phyloP scores from a whole-genome alignment of 2,797 vertebrate species.

The Echiichthys vipera region DNA sequence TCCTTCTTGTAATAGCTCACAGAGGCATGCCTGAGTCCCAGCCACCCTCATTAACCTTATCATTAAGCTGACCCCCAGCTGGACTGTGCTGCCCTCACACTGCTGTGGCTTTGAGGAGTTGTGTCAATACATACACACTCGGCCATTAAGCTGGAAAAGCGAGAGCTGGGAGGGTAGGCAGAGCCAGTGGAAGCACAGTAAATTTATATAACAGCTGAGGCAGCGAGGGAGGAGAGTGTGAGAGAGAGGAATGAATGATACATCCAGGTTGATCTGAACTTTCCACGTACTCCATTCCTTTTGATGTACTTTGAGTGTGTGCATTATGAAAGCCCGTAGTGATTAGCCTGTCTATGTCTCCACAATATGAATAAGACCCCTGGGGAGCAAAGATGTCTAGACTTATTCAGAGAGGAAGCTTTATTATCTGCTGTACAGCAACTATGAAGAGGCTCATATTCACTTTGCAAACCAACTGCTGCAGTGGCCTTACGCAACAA shows the following conservation, averaged over 20 bases:
- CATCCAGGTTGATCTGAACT: constrained; percentile 73
- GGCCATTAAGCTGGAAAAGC: constrained; percentile 63
- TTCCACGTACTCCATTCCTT: constrained; percentile 65
- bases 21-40: constrained; percentile 68
- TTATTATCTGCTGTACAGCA: constrained; percentile 58
- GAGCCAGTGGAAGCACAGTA: constrained; percentile 47
- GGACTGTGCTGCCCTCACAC: constrained; percentile 59
- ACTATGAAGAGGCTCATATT: constrained; percentile 57
- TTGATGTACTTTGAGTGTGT: constrained; percentile 69
- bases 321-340: constrained; percentile 59
- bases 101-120: constrained; percentile 59
- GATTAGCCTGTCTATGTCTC: constrained; percentile 68
- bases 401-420: constrained; percentile 63
- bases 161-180: constrained; percentile 24
- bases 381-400: constrained; percentile 68
- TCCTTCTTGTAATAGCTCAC: constrained; percentile 52
- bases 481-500: constrained; percentile 46
- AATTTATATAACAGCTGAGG: constrained; percentile 68
- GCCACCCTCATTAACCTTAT: constrained; percentile 81
- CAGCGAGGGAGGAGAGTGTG: constrained; percentile 41
- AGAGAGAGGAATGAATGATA: constrained; percentile 66
- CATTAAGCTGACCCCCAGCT: constrained; percentile 69
- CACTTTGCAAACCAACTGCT: constrained; percentile 35
- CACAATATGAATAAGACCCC: constrained; percentile 60
- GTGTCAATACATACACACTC: constrained; percentile 77